Evolutionary conservation across 1,140 invertebrate genomes (phyloP).

Genomic region (Trichonephila inaurata): DNA sequence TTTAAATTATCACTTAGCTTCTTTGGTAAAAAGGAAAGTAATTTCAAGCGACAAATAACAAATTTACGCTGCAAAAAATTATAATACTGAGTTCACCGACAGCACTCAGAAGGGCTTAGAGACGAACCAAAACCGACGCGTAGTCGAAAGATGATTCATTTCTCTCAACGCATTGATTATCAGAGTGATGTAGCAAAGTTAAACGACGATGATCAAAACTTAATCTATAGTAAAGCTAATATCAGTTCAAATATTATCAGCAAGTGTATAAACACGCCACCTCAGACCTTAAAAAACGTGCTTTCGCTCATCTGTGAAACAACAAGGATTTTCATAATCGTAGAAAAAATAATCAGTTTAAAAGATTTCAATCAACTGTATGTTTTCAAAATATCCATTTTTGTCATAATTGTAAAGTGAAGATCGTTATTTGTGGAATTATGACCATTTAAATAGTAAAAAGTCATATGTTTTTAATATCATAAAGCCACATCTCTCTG

Average conservation of each 20-base stretch:
- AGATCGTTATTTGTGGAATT: no score
- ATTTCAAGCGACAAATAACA: no score
- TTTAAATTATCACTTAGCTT: no score
- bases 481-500: no score
- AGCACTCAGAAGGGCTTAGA: neutral
- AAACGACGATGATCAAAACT: constrained; percentile 33
- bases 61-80: neutral
- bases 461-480: no score
- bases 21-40: no score
- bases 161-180: constrained; percentile 30
- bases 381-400: no score
- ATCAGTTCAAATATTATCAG: constrained; percentile 44
- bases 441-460: no score
- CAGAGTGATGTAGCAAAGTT: constrained; percentile 25
- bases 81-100: neutral
- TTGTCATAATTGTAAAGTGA: no score
- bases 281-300: neutral
- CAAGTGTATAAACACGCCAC: constrained; percentile 31
- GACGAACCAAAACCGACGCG: constrained; percentile 28
- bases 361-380: neutral
- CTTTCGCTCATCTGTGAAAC: neutral
- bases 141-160: constrained; percentile 46
- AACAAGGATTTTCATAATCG: neutral
- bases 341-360: neutral
- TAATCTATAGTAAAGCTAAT: constrained; percentile 52